These are phyloP conservation scores for Phocides pigmalion DNA, from an alignment of 1,140 invertebrate species.

Conservation along the genomic window DNA sequence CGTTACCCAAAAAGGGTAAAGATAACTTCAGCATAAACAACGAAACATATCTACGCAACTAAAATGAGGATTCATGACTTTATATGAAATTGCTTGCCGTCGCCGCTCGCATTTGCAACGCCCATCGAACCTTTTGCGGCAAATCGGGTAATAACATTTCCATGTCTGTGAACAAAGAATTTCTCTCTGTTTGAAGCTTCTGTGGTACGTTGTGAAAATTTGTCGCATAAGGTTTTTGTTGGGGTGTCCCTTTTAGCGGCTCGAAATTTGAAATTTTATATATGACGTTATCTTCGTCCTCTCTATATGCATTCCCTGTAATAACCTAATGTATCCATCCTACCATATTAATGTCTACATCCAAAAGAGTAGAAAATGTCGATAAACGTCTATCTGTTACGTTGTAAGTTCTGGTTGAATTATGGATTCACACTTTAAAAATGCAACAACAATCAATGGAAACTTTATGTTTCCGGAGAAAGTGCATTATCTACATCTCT, in stretches of 20 bases:
- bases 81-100: conserved; percentile 60
- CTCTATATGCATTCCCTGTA: too few species aligned
- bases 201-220: conserved; percentile 54
- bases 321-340: too few species aligned
- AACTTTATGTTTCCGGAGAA: too few species aligned
- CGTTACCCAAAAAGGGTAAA: conserved; percentile 50
- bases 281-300: too few species aligned
- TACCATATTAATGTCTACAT: too few species aligned
- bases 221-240: conserved; percentile 43
- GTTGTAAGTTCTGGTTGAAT: too few species aligned
- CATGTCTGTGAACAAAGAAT: conserved; percentile 70
- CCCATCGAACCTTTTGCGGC: conserved; percentile 59
- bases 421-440: too few species aligned
- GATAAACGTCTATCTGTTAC: too few species aligned
- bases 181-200: conserved; percentile 59
- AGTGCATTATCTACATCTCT: too few species aligned
- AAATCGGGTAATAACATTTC: conserved; percentile 75
- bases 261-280: too few species aligned
- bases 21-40: conserved; percentile 51
- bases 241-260: conserved; percentile 10
- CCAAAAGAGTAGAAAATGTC: too few species aligned
- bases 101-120: conserved; percentile 52
- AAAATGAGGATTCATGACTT: conserved; percentile 51
- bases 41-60: conserved; percentile 43
- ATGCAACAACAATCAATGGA: too few species aligned